Evolutionary conservation across 2,888 invertebrate species (phyloP), one percentile per base, ranked within the genome.

Genomic region (Aelia acuminata): DNA sequence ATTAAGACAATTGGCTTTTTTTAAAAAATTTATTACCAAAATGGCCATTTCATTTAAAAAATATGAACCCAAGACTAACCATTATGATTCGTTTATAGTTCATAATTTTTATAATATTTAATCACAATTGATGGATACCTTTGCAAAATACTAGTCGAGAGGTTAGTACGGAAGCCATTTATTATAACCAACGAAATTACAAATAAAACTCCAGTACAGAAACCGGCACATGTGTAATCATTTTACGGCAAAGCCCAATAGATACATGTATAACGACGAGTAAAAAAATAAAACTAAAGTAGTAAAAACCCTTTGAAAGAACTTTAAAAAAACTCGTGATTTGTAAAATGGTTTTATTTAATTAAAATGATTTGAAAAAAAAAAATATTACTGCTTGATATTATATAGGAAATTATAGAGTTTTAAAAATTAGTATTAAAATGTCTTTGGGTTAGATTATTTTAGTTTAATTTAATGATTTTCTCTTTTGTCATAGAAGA

Each of bases 161-260:
- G 22, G 87, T 84, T 20, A 87, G 13, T 35, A 87, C 48, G 22
- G 87, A 75, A 75, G 87, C 87, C 87, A 87, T 87, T 87, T 80
- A 63, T 48, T 26, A 18, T 10, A n/a, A n/a, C n/a, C 13, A 22
- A 31, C 2, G 7, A 49, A 26, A 31, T 3, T 31, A 48, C 84
- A 50, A 85, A 86, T n/a, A 43, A 26, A 13, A 47, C 18, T n/a
- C 2, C n/a, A 80, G 47, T n/a, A 0, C 43, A 35, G 43, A 87
- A 53, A 26, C 87, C 87, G 87, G 87, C 70, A 87, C 87, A 87
- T 87, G 70, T 53, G 48, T 43, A 43, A 53, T 63, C 57, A 87
- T 43, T 35, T n/a, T 18, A 10, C 2, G 10, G 0, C 35, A 35
- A 70, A 31, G 63, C 63, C 35, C 31, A 35, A 18, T 3, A 35